Percentiles rank a stretch among this genome's conserved stretches.
Conservation (phyloP, 2,113 vertebrate genomes). For the Sorex araneus region DNA sequence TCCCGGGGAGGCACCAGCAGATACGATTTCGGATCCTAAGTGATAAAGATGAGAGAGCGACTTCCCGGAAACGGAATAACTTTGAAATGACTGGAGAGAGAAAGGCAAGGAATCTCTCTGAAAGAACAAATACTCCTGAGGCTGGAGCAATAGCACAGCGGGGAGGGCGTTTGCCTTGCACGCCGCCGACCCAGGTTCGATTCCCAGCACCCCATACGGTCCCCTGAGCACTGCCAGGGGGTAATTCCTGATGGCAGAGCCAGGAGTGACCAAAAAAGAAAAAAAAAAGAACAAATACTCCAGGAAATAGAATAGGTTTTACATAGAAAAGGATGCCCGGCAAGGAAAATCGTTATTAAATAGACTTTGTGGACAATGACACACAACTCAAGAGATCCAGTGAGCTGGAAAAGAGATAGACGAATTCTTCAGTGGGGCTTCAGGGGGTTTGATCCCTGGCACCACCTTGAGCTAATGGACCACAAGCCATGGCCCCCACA, state of each 20-base stretch:
- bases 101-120: not conserved
- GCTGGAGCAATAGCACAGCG: too few species aligned
- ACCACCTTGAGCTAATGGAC: too few species aligned
- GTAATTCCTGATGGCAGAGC: too few species aligned
- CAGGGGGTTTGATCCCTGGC: too few species aligned
- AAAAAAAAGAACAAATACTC: not conserved
- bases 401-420: not conserved
- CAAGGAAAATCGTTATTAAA: not conserved
- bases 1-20: fast-evolving
- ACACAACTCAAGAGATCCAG: not conserved
- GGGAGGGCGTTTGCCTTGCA: too few species aligned
- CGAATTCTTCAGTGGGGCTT: too few species aligned
- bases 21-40: not conserved
- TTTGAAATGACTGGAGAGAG: not conserved
- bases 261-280: too few species aligned
- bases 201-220: too few species aligned
- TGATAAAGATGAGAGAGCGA: not conserved
- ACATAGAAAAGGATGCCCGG: not conserved
- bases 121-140: not conserved
- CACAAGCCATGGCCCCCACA: too few species aligned
- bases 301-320: not conserved
- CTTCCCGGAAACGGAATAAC: not conserved
- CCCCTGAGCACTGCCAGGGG: too few species aligned
- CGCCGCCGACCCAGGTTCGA: too few species aligned
- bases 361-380: not conserved